A percentile compares a stretch with the other conserved stretches of the same genome.
These are phyloP conservation scores for Pangasius krempfi DNA, from an alignment of 2,797 vertebrate genomes.

Conservation along the genomic window DNA sequence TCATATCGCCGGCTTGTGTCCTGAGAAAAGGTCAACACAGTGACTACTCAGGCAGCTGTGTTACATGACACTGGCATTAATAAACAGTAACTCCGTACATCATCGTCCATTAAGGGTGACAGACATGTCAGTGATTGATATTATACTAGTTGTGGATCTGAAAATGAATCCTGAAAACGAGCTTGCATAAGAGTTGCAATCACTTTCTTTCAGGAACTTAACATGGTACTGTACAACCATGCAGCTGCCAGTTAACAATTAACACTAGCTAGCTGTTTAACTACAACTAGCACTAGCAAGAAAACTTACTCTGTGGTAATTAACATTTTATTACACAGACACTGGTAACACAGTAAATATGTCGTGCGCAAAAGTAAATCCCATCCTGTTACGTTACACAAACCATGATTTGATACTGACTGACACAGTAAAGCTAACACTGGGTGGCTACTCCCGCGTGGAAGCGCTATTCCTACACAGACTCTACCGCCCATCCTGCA, in stretches of 20 bases:
- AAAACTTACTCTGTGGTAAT: neutral
- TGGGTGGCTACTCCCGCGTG: neutral
- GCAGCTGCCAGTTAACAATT: conserved; percentile 8
- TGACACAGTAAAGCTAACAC: neutral
- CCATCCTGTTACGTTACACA: neutral
- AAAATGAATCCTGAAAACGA: neutral
- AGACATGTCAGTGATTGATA: neutral
- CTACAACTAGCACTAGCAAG: conserved; percentile 13
- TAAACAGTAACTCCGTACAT: neutral
- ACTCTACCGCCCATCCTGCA: neutral
- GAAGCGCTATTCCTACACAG: neutral
- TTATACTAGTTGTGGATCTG: neutral
- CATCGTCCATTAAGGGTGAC: neutral
- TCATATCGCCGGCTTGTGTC: conserved; percentile 91
- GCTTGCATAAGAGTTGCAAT: neutral
- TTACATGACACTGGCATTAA: neutral
- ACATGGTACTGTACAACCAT: neutral
- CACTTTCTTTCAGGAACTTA: neutral
- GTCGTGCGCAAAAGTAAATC: neutral
- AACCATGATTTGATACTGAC: neutral
- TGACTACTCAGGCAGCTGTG: neutral
- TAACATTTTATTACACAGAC: neutral
- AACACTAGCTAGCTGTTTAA: conserved; percentile 1
- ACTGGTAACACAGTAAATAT: neutral
- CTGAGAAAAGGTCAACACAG: conserved; percentile 69